These are phyloP conservation scores for Aegithalos caudatus DNA, from an alignment of 2,113 vertebrate species.

Conservation along the genomic window DNA sequence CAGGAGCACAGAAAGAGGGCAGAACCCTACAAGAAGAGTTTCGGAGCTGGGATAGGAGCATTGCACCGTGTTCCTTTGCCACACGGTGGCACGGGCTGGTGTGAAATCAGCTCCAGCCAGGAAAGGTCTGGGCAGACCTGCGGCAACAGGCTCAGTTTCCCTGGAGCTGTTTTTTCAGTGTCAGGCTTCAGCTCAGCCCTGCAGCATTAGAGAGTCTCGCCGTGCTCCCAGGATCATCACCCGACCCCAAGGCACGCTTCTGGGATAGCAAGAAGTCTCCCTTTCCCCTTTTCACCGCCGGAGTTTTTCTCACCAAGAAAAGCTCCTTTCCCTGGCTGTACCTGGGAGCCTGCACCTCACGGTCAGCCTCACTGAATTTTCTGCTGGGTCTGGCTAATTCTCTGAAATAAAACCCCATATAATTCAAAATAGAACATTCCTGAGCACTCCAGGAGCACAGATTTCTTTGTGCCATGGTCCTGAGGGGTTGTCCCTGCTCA, in stretches of 20 bases:
- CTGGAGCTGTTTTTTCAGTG: rapidly evolving
- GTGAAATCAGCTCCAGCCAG: neutral
- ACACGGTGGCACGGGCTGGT: slow-evolving; percentile 6
- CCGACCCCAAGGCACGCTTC: neutral
- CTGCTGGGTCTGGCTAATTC: neutral
- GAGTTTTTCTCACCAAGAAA: neutral
- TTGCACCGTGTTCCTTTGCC: neutral
- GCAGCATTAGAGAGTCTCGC: neutral
- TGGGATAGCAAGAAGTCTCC: neutral
- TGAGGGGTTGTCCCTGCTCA: neutral
- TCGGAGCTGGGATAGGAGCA: neutral
- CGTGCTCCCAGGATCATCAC: neutral
- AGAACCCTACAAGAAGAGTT: neutral
- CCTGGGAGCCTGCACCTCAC: neutral
- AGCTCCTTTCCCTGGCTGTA: neutral
- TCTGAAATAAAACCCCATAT: neutral
- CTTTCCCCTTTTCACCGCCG: neutral
- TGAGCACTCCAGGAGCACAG: neutral
- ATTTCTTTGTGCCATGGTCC: neutral
- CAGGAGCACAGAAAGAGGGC: neutral
- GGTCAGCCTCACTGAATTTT: neutral
- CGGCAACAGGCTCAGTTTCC: neutral
- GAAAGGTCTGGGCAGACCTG: neutral
- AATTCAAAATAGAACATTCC: neutral
- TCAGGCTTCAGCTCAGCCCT: rapidly evolving